Evolutionary conservation across 2,888 invertebrate species (phyloP).

Genomic region (Idaea biselata): DNA sequence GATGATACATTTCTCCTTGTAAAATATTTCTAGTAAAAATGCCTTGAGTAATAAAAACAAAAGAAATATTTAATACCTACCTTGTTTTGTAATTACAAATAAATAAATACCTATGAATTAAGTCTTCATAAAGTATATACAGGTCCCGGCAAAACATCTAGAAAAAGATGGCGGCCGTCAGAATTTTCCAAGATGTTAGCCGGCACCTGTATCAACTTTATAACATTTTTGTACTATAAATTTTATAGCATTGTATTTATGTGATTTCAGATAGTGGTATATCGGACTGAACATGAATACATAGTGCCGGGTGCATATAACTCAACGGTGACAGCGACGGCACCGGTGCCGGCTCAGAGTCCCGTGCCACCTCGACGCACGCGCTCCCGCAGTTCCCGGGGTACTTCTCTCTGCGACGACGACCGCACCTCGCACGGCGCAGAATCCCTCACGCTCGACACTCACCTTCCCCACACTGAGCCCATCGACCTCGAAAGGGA

Average conservation of each 20-base stretch:
- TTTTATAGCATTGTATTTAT: constrained; percentile 8
- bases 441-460: constrained; percentile 82
- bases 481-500: constrained; percentile 58
- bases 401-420: constrained; percentile 82
- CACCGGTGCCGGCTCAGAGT: constrained; percentile 77
- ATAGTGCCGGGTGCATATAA: constrained; percentile 75
- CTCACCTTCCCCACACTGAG: constrained; percentile 53
- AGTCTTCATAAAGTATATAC: no score
- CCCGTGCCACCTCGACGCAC: constrained; percentile 80
- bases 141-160: no score
- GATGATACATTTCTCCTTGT: no score
- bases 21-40: no score
- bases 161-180: no score
- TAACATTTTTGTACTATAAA: no score
- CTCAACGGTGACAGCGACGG: constrained; percentile 46
- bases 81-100: no score
- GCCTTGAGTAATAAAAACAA: no score
- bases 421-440: constrained; percentile 87
- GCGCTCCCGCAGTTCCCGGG: constrained; percentile 76
- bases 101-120: no score
- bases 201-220: no score
- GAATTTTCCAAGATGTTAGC: no score
- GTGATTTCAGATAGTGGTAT: constrained; percentile 81
- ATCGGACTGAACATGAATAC: constrained; percentile 84
- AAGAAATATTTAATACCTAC: no score